Evolutionary conservation across 2,888 invertebrate species (phyloP).

Genomic region (Opisthograptis luteolata): DNA sequence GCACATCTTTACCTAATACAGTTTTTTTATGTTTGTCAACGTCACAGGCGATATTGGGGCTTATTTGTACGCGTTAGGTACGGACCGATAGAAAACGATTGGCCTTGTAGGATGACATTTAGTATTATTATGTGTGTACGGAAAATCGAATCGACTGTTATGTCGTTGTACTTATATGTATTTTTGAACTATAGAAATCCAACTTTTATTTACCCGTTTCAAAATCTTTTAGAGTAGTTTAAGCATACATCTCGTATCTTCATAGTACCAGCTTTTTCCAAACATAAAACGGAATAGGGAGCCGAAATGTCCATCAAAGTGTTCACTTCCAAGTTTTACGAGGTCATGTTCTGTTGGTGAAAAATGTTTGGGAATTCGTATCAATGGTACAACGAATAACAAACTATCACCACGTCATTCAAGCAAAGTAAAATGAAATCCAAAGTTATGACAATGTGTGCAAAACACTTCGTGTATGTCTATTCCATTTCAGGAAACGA

Average conservation of each 20-base stretch:
- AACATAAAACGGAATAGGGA: conserved; percentile 27
- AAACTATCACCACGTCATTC: background rate
- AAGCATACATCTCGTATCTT: background rate
- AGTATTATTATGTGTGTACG: too few species aligned
- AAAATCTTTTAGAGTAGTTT: too few species aligned
- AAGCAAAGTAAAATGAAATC: too few species aligned
- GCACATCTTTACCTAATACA: conserved; percentile 43
- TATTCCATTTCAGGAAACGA: background rate
- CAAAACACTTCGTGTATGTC: background rate
- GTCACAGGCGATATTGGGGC: conserved; percentile 3
- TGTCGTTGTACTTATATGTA: too few species aligned
- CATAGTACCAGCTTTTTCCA: conserved; percentile 18
- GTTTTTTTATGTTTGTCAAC: conserved; percentile 23
- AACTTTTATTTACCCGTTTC: too few species aligned
- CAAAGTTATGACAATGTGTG: too few species aligned
- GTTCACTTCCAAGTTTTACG: conserved; percentile 29
- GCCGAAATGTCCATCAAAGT: conserved; percentile 31
- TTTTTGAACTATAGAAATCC: too few species aligned
- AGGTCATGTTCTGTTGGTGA: conserved; percentile 24
- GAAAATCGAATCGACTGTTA: too few species aligned
- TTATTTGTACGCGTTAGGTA: background rate
- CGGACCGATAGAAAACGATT: background rate
- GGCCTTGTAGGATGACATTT: too few species aligned
- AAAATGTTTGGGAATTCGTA: conserved; percentile 13
- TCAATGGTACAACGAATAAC: conserved; percentile 10